Conservation (phyloP, 2,888 invertebrate genomes). For the Drosophila koepferae region DNA sequence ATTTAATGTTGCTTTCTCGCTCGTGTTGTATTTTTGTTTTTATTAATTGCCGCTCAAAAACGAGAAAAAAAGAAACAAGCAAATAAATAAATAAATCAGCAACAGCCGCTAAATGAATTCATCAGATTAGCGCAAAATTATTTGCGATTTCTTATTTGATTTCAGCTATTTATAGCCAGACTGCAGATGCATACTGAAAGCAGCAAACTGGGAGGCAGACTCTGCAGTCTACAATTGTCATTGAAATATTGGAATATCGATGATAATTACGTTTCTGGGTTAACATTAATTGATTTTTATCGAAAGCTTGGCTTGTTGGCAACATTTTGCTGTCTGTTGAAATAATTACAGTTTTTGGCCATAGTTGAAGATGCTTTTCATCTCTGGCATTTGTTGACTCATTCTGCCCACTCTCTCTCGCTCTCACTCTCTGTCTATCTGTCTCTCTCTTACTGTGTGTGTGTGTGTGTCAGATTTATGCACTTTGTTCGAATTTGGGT, state of each 20-base stretch:
- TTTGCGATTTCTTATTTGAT: conserved; percentile 15
- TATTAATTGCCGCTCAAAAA: conserved; percentile 42
- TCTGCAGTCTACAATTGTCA: neutral
- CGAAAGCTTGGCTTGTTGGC: neutral
- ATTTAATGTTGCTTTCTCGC: neutral
- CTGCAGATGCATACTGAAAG: neutral
- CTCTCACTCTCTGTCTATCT: neutral
- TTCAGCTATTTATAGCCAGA: neutral
- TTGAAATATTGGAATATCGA: neutral
- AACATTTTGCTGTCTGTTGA: conserved; percentile 3
- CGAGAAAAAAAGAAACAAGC: neutral
- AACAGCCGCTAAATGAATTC: conserved; percentile 23
- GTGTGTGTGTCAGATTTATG: conserved; percentile 60
- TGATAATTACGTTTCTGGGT: neutral
- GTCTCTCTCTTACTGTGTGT: no score
- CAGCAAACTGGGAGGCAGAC: neutral
- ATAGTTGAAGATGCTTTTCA: conserved; percentile 12
- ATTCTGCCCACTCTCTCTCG: neutral
- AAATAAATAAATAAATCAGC: conserved; percentile 8
- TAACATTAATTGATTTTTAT: conserved; percentile 2
- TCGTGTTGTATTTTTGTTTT: neutral
- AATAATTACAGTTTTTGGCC: conserved; percentile 38
- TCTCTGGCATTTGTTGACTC: conserved; percentile 15
- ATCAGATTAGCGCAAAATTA: conserved; percentile 36
- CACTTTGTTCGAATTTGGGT: conserved; percentile 63